A percentile compares a stretch with the other conserved stretches of the same genome.
Evolutionary conservation across 2,113 vertebrate genomes (phyloP).

Genomic region (Daboia siamensis): DNA sequence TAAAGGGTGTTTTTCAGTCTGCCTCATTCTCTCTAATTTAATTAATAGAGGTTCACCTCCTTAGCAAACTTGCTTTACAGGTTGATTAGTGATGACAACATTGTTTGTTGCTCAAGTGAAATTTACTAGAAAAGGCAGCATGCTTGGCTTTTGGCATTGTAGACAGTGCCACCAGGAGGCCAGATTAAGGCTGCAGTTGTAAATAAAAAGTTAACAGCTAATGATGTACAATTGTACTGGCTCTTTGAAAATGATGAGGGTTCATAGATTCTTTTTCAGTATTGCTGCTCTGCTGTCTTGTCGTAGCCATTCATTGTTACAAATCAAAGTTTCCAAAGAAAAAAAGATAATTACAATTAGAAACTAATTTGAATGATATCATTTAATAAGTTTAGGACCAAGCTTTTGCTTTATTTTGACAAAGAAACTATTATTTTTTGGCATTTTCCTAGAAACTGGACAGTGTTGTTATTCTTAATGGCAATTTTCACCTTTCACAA

Average conservation of each 20-base stretch:
- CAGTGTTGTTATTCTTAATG: not conserved
- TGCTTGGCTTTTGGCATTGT: accelerated
- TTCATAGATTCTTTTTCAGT: not conserved
- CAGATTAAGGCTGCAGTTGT: not conserved
- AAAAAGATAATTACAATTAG: not conserved
- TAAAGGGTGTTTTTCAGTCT: not conserved
- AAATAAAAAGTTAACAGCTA: accelerated
- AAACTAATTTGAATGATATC: not conserved
- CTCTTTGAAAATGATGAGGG: not conserved
- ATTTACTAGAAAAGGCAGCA: not conserved
- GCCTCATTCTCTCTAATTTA: not conserved
- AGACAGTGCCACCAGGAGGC: slow-evolving; percentile 32
- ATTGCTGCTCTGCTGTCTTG: not conserved
- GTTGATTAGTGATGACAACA: not conserved
- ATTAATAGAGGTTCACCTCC: not conserved
- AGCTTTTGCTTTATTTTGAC: not conserved
- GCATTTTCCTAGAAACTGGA: not conserved
- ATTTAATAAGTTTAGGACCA: not conserved
- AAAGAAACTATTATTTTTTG: not conserved
- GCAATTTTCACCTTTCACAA: not conserved
- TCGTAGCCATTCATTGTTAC: not conserved
- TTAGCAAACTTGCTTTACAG: not conserved
- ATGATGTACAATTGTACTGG: not conserved
- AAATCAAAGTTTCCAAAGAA: not conserved
- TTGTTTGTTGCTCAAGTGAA: slow-evolving; percentile 17